Evolutionary conservation across 2,888 invertebrate species (phyloP).

Genomic region (Dioctria rufipes): DNA sequence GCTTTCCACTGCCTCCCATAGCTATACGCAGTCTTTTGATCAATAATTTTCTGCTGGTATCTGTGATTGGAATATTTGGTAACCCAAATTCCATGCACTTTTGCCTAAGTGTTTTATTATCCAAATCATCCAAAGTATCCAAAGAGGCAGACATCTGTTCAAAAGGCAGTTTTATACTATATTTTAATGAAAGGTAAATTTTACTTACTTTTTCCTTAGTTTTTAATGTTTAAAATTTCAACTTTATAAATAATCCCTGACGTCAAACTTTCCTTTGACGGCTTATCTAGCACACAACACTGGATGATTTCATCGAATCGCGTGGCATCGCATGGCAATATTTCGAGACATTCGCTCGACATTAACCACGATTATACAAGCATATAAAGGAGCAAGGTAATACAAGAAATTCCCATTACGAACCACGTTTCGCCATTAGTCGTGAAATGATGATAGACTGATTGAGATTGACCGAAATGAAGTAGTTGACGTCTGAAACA

Average conservation of each 20-base stretch:
- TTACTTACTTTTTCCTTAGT: background rate
- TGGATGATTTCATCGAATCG: too few species aligned
- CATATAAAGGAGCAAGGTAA: too few species aligned
- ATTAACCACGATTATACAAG: too few species aligned
- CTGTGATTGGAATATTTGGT: constrained; percentile 68
- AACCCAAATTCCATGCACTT: constrained; percentile 66
- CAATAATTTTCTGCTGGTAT: constrained; percentile 66
- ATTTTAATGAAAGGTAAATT: background rate
- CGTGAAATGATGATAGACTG: too few species aligned
- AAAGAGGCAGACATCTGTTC: constrained; percentile 20
- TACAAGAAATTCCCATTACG: too few species aligned
- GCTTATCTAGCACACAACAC: too few species aligned
- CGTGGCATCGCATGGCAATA: too few species aligned
- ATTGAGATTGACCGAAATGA: too few species aligned
- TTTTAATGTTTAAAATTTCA: background rate
- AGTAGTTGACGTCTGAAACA: too few species aligned
- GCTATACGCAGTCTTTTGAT: constrained; percentile 64
- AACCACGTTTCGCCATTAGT: too few species aligned
- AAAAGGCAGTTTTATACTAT: background rate
- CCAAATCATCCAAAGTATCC: constrained; percentile 64
- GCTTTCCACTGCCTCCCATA: constrained; percentile 61
- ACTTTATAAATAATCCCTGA: background rate
- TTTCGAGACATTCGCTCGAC: too few species aligned
- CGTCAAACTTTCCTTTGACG: too few species aligned
- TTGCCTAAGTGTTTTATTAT: constrained; percentile 65